Evolutionary conservation across 2,113 vertebrate species (phyloP).

Genomic region (Sisor rabdophorus): DNA sequence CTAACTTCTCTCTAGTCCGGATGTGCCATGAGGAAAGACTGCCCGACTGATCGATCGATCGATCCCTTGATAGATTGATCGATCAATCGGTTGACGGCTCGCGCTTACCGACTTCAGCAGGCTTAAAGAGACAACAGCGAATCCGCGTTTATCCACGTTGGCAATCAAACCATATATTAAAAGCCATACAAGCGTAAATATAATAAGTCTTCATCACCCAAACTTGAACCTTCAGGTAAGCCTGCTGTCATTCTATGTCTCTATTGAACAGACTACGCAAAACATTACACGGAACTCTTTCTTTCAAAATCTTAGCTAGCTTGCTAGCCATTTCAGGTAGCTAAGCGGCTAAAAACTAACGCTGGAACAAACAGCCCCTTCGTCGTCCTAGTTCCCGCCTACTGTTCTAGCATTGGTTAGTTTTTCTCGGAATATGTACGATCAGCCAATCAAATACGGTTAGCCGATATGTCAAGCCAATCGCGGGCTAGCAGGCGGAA

Average conservation of each 20-base stretch:
- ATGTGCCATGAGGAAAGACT: conserved; percentile 29
- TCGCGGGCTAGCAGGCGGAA: background rate
- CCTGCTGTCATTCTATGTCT: conserved; percentile 1
- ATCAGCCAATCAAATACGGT: conserved; percentile 3
- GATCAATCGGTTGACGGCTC: conserved; percentile 56
- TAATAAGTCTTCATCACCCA: conserved; percentile 46
- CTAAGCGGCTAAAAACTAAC: conserved; percentile 25
- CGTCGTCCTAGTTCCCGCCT: background rate
- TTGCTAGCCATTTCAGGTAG: conserved; percentile 45
- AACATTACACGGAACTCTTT: background rate
- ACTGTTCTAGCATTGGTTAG: background rate
- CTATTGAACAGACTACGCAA: background rate
- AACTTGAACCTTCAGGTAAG: conserved; percentile 60
- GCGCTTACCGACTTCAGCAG: conserved; percentile 47
- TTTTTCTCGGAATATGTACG: conserved; percentile 17
- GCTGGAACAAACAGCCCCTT: background rate
- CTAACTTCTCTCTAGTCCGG: conserved; percentile 49
- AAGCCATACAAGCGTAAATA: conserved; percentile 49
- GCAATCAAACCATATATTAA: conserved; percentile 38
- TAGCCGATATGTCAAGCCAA: background rate
- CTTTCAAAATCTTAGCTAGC: conserved; percentile 47
- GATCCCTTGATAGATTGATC: no score
- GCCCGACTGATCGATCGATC: conserved; percentile 57
- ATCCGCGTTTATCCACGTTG: conserved; percentile 59
- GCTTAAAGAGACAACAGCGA: conserved; percentile 76